These are phyloP conservation scores for Lacanobia wlatinum DNA, from an alignment of 2,888 invertebrate species.

Conservation along the genomic window DNA sequence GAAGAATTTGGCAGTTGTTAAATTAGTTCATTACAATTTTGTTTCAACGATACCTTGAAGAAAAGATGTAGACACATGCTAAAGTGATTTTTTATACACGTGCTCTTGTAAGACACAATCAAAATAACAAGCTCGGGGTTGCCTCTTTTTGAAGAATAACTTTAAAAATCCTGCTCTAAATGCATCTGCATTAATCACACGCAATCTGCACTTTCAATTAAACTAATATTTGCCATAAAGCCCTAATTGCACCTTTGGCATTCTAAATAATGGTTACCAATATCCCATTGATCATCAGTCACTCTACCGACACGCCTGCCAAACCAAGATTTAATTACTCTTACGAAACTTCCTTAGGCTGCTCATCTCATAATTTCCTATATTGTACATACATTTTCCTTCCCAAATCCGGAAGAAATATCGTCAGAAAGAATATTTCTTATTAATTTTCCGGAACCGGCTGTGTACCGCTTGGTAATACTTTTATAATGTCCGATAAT, in stretches of 20 bases:
- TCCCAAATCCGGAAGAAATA: slow-evolving; percentile 35
- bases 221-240: too few species aligned
- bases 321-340: slow-evolving; percentile 26
- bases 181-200: too few species aligned
- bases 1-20: slow-evolving; percentile 19
- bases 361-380: slow-evolving; percentile 29
- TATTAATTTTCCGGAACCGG: slow-evolving; percentile 31
- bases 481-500: slow-evolving; percentile 11
- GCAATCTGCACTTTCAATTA: too few species aligned
- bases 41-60: too few species aligned
- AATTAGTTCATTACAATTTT: background rate
- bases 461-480: background rate
- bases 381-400: slow-evolving; percentile 9
- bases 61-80: background rate
- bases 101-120: too few species aligned
- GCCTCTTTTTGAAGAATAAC: too few species aligned
- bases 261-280: slow-evolving; percentile 13
- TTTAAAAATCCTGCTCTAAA: too few species aligned
- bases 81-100: too few species aligned
- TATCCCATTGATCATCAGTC: slow-evolving; percentile 27
- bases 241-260: too few species aligned
- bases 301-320: slow-evolving; percentile 24
- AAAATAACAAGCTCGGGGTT: too few species aligned
- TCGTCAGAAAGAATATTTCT: slow-evolving; percentile 23
- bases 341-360: slow-evolving; percentile 35